Evolutionary conservation across 2,113 vertebrate genomes (phyloP).

Genomic region (Nerophis ophidion): DNA sequence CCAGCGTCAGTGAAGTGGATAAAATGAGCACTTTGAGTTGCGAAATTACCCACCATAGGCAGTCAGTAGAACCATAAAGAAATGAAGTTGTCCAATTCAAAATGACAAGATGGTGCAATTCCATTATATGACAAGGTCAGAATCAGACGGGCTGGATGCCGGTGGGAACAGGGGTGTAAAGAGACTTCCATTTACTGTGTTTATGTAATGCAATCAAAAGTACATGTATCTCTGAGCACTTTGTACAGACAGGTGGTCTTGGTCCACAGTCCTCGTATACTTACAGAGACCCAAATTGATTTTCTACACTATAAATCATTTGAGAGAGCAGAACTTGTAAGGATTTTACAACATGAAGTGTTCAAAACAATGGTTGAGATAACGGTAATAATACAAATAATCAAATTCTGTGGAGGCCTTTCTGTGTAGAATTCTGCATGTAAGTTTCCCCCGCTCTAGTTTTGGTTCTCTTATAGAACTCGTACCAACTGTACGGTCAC

Average conservation of each 20-base stretch:
- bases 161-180: slow-evolving; percentile 4
- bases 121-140: slow-evolving; percentile 60
- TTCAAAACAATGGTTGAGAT: no score
- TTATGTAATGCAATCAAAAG: no score
- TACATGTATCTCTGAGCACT: no score
- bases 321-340: slow-evolving; percentile 11
- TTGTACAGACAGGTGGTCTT: no score
- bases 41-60: slow-evolving; percentile 35
- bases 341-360: no score
- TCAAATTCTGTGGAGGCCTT: no score
- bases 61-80: slow-evolving; percentile 38
- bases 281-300: slow-evolving; percentile 31
- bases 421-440: no score
- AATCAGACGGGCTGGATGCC: slow-evolving; percentile 14
- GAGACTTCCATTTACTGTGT: neutral
- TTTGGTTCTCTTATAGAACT: no score
- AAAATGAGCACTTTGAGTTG: slow-evolving; percentile 37
- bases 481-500: no score
- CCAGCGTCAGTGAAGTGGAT: slow-evolving; percentile 46
- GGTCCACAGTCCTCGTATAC: no score
- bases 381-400: no score
- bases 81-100: slow-evolving; percentile 50
- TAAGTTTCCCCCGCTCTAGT: no score
- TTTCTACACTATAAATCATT: slow-evolving; percentile 44
- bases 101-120: slow-evolving; percentile 41